Percentiles rank a stretch among this genome's conserved stretches.
Conservation (phyloP, 2,113 vertebrate species). For the Barbus barbus region DNA sequence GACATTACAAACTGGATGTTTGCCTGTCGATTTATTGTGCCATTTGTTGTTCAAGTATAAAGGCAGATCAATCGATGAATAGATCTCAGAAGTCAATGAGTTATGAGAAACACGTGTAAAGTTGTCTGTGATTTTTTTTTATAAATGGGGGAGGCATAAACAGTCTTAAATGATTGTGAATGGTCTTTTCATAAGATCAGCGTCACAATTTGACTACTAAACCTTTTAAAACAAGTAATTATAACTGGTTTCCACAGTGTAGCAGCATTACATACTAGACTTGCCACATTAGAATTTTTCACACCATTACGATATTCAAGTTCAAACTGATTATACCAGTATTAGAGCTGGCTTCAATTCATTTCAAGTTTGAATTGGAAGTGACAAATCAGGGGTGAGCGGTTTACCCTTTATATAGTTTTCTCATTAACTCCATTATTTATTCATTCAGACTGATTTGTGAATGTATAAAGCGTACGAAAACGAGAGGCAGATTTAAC, state of each 20-base stretch:
- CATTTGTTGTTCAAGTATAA: background rate
- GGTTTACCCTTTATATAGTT: too few relatives aligned
- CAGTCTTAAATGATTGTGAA: background rate
- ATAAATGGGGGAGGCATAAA: background rate
- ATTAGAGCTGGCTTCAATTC: background rate
- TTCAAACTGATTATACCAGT: background rate
- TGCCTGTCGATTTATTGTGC: background rate
- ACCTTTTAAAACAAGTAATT: too few relatives aligned
- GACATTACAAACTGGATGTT: background rate
- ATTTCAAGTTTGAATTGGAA: too few relatives aligned
- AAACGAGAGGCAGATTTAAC: background rate
- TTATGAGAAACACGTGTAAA: background rate
- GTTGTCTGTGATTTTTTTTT: slow-evolving; percentile 22
- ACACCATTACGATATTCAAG: too few relatives aligned
- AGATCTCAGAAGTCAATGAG: background rate
- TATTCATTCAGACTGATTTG: too few relatives aligned
- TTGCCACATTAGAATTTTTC: background rate
- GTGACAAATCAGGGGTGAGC: too few relatives aligned
- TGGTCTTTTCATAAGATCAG: background rate
- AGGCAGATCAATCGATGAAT: background rate
- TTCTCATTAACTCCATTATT: too few relatives aligned
- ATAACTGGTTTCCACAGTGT: background rate
- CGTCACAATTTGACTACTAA: too few relatives aligned
- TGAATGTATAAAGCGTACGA: too few relatives aligned
- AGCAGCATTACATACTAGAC: background rate